A percentile compares a stretch with the other conserved stretches of the same genome.
These are phyloP conservation scores for Simalia tracyae DNA, from an alignment of 2,797 vertebrate species.

Conservation along the genomic window DNA sequence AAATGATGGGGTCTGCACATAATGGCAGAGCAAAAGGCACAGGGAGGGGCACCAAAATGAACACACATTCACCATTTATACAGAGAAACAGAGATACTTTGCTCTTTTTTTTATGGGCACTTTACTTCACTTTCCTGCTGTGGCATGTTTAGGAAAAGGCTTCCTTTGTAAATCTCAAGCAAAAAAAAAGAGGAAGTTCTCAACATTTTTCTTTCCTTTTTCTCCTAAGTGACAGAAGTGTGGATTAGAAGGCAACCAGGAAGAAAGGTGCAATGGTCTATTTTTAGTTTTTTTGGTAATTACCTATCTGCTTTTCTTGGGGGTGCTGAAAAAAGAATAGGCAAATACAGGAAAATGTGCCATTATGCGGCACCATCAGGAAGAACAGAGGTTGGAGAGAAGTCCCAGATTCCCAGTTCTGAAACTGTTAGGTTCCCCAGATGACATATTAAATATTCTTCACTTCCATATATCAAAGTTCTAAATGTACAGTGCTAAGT, in stretches of 20 bases:
- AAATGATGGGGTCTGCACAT: background rate
- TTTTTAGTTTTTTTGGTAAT: background rate
- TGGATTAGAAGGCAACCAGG: background rate
- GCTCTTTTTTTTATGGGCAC: background rate
- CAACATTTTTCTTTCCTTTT: background rate
- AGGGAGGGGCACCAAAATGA: background rate
- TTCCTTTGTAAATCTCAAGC: background rate
- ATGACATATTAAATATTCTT: background rate
- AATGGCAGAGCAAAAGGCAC: background rate
- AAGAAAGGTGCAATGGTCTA: background rate
- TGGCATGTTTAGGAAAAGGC: background rate
- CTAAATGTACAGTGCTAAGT: background rate
- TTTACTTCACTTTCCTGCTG: background rate
- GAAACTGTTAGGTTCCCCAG: background rate
- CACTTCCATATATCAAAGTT: background rate
- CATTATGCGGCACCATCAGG: background rate
- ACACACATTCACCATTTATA: background rate
- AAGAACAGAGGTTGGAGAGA: background rate
- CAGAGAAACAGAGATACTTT: background rate
- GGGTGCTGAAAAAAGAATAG: background rate
- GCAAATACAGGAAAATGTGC: background rate
- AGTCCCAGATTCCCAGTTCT: background rate
- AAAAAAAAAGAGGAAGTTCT: background rate
- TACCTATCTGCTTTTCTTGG: background rate
- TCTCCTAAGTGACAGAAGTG: background rate